Percentiles rank a stretch among this genome's conserved stretches.
phyloP scores from a whole-genome alignment of 2,888 invertebrate species.

The Cinara cedri region DNA sequence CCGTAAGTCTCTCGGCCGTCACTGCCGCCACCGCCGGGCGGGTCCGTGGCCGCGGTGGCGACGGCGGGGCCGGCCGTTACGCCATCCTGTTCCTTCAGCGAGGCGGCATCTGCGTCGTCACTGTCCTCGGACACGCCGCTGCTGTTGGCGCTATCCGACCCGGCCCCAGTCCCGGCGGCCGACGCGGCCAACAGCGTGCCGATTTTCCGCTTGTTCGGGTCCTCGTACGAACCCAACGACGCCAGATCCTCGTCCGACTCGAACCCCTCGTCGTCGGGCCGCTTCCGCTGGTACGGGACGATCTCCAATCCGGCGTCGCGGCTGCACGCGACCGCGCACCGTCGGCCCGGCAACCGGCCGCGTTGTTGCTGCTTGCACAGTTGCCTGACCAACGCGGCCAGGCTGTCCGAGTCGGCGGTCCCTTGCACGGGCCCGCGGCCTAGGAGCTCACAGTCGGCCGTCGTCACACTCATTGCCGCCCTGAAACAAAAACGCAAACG shows the following conservation, averaged over 20 bases:
- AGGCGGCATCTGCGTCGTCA: constrained; percentile 52
- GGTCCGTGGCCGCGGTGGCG: background rate
- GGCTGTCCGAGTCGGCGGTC: constrained; percentile 59
- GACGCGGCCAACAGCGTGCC: constrained; percentile 58
- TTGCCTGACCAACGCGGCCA: constrained; percentile 59
- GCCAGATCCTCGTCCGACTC: constrained; percentile 63
- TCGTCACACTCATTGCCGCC: constrained; percentile 20
- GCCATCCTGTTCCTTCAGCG: background rate
- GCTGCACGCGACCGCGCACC: constrained; percentile 57
- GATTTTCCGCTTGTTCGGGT: constrained; percentile 58
- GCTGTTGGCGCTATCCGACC: constrained; percentile 61
- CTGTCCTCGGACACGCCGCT: constrained; percentile 60
- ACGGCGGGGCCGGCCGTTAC: background rate
- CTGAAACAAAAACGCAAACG: constrained; percentile 17
- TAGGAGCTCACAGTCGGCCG: constrained; percentile 60
- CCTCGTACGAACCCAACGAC: constrained; percentile 59
- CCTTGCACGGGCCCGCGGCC: constrained; percentile 60
- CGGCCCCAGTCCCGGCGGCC: constrained; percentile 49
- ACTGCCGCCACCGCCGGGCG: constrained; percentile 1
- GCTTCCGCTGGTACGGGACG: constrained; percentile 49
- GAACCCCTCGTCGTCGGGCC: constrained; percentile 61
- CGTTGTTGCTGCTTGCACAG: constrained; percentile 53
- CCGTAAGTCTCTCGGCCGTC: constrained; percentile 59
- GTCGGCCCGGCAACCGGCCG: constrained; percentile 49
- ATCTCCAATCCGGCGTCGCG: constrained; percentile 56